Evolutionary conservation across 2,113 vertebrate genomes (phyloP).

Genomic region (Lontra canadensis): DNA sequence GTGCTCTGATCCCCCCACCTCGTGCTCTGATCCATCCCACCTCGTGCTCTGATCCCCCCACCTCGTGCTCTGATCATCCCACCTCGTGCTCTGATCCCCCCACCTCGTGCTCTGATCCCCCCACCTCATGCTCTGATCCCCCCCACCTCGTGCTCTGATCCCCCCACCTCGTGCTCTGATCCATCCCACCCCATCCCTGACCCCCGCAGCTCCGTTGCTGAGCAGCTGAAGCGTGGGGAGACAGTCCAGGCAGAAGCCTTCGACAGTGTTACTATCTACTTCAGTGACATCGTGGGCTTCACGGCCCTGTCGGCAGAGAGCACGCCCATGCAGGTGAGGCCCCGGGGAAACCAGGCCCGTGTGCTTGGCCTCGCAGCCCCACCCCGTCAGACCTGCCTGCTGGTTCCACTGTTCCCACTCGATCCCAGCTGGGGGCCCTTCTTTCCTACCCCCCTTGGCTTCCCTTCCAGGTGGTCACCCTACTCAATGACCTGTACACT

Average conservation of each 20-base stretch:
- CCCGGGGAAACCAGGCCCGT: background rate
- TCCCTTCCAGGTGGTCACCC: slow-evolving; percentile 89
- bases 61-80: too few species aligned
- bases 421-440: background rate
- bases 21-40: too few species aligned
- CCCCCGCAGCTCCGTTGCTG: slow-evolving; percentile 89
- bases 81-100: too few species aligned
- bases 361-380: background rate
- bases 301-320: slow-evolving; percentile 93
- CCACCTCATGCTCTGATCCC: too few species aligned
- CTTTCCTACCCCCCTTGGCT: background rate
- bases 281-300: slow-evolving; percentile 96
- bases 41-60: too few species aligned
- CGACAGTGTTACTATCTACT: slow-evolving; percentile 96
- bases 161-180: too few species aligned
- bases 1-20: too few species aligned
- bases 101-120: too few species aligned
- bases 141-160: too few species aligned
- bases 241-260: slow-evolving; percentile 94
- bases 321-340: slow-evolving; percentile 91
- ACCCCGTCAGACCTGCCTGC: background rate
- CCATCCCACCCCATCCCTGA: background rate
- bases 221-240: slow-evolving; percentile 94
- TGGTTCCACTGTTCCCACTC: background rate
- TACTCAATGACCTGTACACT: slow-evolving; percentile 95